Conservation (phyloP, 2,113 vertebrate genomes). For the Peromyscus californicus region DNA sequence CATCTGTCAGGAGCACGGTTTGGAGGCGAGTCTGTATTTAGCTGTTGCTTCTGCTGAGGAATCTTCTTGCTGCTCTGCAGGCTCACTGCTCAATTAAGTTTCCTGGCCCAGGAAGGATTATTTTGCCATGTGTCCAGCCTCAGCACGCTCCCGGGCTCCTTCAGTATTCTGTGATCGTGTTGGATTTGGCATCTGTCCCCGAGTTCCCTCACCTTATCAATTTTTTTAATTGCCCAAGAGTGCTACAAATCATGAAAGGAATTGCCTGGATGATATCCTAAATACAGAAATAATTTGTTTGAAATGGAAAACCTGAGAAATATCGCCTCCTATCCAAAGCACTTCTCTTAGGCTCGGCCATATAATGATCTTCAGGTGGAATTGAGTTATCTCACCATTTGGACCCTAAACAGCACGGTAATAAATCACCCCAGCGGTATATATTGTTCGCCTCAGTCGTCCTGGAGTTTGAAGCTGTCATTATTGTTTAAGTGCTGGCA, state of each 20-base stretch:
- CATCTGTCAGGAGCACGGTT: background rate
- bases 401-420: slow-evolving; percentile 31
- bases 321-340: slow-evolving; percentile 32
- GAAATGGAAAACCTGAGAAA: slow-evolving; percentile 66
- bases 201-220: slow-evolving; percentile 43
- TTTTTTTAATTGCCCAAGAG: slow-evolving; percentile 72
- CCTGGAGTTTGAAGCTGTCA: slow-evolving; percentile 63
- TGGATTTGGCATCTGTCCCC: slow-evolving; percentile 55
- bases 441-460: slow-evolving; percentile 40
- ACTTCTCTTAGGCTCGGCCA: slow-evolving; percentile 43
- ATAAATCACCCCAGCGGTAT: slow-evolving; percentile 50
- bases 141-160: slow-evolving; percentile 7
- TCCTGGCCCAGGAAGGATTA: slow-evolving; percentile 36
- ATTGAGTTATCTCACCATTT: slow-evolving; percentile 66
- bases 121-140: background rate
- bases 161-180: background rate
- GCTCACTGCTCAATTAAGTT: slow-evolving; percentile 29
- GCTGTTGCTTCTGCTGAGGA: background rate
- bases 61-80: background rate
- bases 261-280: slow-evolving; percentile 58
- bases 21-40: slow-evolving; percentile 37
- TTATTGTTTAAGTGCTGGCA: slow-evolving; percentile 70
- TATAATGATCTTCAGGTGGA: slow-evolving; percentile 56
- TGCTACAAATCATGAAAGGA: slow-evolving; percentile 55
- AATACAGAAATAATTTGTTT: slow-evolving; percentile 67